Evolutionary conservation across 2,888 invertebrate genomes (phyloP).

Genomic region (Coleophora deauratella): DNA sequence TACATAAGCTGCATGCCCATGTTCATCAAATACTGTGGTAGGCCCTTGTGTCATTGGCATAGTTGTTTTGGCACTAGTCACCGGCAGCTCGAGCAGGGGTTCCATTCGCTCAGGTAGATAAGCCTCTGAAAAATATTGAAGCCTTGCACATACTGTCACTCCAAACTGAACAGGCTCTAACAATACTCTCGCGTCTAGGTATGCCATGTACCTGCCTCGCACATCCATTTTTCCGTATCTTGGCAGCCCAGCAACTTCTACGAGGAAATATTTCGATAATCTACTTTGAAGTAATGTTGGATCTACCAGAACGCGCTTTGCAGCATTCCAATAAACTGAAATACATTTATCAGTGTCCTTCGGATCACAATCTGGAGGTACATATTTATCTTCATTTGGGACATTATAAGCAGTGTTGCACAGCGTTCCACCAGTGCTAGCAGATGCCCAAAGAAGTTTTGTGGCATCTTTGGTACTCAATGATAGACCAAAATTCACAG

Average conservation of each 20-base stretch:
- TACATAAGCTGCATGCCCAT: slow-evolving; percentile 41
- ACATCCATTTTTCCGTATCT: slow-evolving; percentile 47
- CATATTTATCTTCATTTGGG: slow-evolving; percentile 41
- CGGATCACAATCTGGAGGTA: slow-evolving; percentile 35
- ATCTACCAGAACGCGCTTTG: slow-evolving; percentile 53
- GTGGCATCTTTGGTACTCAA: slow-evolving; percentile 32
- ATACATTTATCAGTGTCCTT: slow-evolving; percentile 27
- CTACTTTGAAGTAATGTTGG: slow-evolving; percentile 28
- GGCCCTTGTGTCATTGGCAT: slow-evolving; percentile 28
- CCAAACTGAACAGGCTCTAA: slow-evolving; percentile 45
- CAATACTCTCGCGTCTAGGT: slow-evolving; percentile 44
- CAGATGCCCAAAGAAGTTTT: slow-evolving; percentile 50
- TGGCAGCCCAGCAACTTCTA: slow-evolving; percentile 61
- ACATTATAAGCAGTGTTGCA: slow-evolving; percentile 37
- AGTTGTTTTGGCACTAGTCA: slow-evolving; percentile 45
- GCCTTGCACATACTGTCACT: slow-evolving; percentile 38
- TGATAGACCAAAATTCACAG: slow-evolving; percentile 47
- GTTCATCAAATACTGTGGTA: slow-evolving; percentile 34
- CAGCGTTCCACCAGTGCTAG: slow-evolving; percentile 34
- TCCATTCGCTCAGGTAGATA: slow-evolving; percentile 32
- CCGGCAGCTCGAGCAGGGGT: slow-evolving; percentile 47
- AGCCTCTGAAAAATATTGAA: slow-evolving; percentile 38
- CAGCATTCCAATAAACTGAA: slow-evolving; percentile 53
- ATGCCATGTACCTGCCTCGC: slow-evolving; percentile 52
- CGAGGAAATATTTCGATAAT: slow-evolving; percentile 34